These are phyloP conservation scores for Nestor notabilis DNA, from an alignment of 2,113 vertebrate species.

Conservation along the genomic window DNA sequence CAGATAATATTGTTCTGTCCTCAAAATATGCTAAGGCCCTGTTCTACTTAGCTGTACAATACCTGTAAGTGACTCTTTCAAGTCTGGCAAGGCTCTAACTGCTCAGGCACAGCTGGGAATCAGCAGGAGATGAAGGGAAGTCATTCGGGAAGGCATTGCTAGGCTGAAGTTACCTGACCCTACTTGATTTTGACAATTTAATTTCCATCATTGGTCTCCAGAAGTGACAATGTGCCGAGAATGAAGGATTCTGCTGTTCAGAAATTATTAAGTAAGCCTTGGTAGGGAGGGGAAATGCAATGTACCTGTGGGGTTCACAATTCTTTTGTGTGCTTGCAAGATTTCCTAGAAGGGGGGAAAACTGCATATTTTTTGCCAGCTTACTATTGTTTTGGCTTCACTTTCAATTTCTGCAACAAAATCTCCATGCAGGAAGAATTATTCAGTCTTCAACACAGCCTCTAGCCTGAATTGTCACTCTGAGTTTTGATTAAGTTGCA, in stretches of 20 bases:
- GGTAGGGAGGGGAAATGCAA: neutral
- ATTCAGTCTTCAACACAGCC: neutral
- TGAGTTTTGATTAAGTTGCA: neutral
- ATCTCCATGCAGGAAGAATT: neutral
- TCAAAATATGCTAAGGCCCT: neutral
- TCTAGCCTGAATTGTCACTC: neutral
- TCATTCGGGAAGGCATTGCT: neutral
- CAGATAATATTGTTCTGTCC: neutral
- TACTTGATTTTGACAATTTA: neutral
- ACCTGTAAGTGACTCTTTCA: neutral
- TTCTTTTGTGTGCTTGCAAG: neutral
- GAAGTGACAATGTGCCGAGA: neutral
- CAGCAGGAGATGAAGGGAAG: neutral
- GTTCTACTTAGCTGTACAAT: neutral
- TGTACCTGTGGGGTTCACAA: neutral
- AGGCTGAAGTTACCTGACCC: neutral
- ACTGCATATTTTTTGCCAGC: rapidly evolving
- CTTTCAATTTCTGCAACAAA: neutral
- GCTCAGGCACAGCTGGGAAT: neutral
- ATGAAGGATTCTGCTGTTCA: neutral
- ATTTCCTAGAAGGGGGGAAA: neutral
- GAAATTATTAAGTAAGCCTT: neutral
- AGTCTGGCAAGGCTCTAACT: neutral
- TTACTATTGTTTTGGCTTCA: neutral
- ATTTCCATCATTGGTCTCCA: neutral